Conservation (phyloP, 2,888 invertebrate genomes). For the Drosophila mulleri region DNA sequence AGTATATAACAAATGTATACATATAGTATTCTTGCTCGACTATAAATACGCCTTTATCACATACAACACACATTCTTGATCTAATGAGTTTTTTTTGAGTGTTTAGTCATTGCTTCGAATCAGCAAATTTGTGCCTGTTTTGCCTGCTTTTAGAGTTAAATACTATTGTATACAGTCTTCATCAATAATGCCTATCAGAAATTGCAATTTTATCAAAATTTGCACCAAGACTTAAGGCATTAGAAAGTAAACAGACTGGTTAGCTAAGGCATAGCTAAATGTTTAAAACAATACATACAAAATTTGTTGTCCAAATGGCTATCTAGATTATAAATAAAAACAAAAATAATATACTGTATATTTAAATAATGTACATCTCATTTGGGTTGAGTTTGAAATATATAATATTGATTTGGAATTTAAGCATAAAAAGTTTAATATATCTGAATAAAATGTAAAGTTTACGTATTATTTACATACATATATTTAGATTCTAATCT, state of each 20-base stretch:
- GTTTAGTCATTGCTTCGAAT: not conserved
- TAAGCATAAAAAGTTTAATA: no score
- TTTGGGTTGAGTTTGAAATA: no score
- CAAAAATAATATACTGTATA: not conserved
- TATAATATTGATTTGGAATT: not conserved
- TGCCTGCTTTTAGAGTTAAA: not conserved
- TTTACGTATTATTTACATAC: no score
- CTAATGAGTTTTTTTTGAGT: not conserved
- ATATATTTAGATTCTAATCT: not conserved
- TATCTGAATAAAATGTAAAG: no score
- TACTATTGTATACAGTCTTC: not conserved
- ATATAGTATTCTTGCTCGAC: not conserved
- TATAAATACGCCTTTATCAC: not conserved
- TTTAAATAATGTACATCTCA: not conserved
- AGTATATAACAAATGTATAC: not conserved
- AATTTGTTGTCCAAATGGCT: not conserved
- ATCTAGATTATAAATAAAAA: not conserved
- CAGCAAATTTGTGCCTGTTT: not conserved
- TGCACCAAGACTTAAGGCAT: not conserved
- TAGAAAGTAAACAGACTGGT: not conserved
- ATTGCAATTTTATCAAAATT: constrained; percentile 1
- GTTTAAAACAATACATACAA: not conserved
- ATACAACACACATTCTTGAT: not conserved
- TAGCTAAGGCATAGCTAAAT: not conserved
- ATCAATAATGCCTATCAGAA: not conserved